Conservation (phyloP, 2,797 vertebrate species). For the Oreochromis mossambicus region DNA sequence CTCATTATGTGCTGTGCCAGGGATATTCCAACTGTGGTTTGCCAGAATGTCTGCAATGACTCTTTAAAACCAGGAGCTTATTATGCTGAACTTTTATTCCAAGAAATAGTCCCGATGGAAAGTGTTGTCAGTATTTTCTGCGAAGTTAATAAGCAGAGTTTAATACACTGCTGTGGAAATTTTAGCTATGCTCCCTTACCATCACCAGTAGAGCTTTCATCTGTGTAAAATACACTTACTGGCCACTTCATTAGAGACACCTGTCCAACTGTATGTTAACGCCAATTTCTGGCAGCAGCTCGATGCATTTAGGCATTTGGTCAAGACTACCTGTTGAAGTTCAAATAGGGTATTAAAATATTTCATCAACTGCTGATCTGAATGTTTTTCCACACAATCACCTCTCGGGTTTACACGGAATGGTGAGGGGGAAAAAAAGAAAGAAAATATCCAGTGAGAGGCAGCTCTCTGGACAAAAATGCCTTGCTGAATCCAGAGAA, state of each 20-base stretch:
- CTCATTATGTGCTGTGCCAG: not conserved
- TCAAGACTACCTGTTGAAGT: not conserved
- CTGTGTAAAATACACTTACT: not conserved
- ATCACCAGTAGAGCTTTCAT: not conserved
- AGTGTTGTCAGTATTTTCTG: not conserved
- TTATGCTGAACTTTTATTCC: not conserved
- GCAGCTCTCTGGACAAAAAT: not conserved
- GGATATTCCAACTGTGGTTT: not conserved
- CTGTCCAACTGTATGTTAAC: not conserved
- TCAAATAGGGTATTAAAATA: not conserved
- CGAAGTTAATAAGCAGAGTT: not conserved
- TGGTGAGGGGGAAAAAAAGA: not conserved
- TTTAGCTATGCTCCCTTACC: not conserved
- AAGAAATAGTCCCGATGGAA: not conserved
- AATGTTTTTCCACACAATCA: not conserved
- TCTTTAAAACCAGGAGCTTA: not conserved
- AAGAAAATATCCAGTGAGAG: not conserved
- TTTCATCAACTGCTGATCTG: not conserved
- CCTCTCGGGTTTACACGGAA: not conserved
- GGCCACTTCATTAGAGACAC: not conserved
- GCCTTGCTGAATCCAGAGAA: not conserved
- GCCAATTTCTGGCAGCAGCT: not conserved
- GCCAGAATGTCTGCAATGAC: not conserved
- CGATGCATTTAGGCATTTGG: not conserved
- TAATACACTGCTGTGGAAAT: not conserved